Conservation (phyloP, 2,888 invertebrate species). For the Orchesellides sinensis region DNA sequence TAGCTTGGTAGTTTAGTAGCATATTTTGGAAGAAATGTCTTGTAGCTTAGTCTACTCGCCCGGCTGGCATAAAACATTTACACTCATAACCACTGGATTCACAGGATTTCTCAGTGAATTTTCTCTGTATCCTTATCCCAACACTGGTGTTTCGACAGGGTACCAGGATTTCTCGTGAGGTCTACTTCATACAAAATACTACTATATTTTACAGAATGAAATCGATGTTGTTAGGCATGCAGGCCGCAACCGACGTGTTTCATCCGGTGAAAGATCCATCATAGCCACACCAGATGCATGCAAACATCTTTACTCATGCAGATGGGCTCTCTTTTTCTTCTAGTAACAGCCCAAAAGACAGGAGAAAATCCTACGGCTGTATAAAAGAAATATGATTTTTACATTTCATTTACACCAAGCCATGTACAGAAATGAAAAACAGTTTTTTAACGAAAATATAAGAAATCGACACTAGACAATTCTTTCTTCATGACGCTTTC, state of each 20-base stretch:
- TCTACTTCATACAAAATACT: neutral
- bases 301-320: neutral
- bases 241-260: slow-evolving; percentile 1
- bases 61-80: slow-evolving; percentile 2
- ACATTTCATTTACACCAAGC: neutral
- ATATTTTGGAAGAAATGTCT: neutral
- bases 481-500: neutral
- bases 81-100: slow-evolving; percentile 12
- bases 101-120: neutral
- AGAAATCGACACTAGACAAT: too few species aligned
- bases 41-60: neutral
- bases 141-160: too few species aligned
- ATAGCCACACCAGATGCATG: neutral
- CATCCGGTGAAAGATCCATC: slow-evolving; percentile 8
- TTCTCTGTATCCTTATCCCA: neutral
- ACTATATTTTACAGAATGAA: too few species aligned
- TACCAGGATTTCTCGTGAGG: neutral
- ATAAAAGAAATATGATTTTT: neutral
- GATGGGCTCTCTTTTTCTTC: neutral
- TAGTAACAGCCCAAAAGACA: too few species aligned
- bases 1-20: neutral
- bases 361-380: too few species aligned
- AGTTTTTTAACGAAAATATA: neutral
- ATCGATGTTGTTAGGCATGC: neutral
- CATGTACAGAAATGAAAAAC: neutral